Evolutionary conservation across 2,888 invertebrate genomes (phyloP), one percentile per base, ranked within the genome.

Genomic region (Metalampra italica): DNA sequence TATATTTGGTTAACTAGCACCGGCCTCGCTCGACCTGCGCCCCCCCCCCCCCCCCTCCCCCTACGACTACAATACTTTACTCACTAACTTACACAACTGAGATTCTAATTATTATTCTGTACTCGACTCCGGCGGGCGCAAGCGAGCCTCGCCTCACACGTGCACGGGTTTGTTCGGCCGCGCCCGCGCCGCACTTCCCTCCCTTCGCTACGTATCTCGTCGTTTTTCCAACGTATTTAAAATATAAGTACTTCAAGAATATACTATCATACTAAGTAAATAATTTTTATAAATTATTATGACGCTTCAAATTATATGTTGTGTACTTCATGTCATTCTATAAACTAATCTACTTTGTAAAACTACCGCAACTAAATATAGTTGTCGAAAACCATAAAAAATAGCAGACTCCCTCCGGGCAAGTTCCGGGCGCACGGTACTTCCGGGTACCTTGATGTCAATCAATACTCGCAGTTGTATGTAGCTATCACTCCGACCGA

Each of bases 1-100:
- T 22, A 42, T 66, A 66, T 78, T 76, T 80, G 81, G 81, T 74
- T 66, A 64, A 66, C 74, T 75, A 75, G 77, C 78, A 62, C 64
- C 64, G 68, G 54, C 56, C 55, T 59, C 57, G 64, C 56, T 55
- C 64, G 64, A 54, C 55, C 54, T 57, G 55, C 51, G 52, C 45
- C 55, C 57, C 36, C 56, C 51, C 53, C 45, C 55, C 57, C 36
- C 43, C 42, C 45, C 15, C 63, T 57, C 48, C 54, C 50, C 57
- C 62, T 22, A 36, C 22, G 2, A 22, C 22, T 22, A 5, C 29
- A 55, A 54, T 60, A 60, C 47, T 50, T 53, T 56, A 59, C 15
- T 44, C 5, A 57, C 48, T 55, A 56, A 62, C 63, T 69, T 73
- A 76, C 59, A 63, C 71, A 72, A 82, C 60, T 82, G 82, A 82